Evolutionary conservation across 2,797 vertebrate species (phyloP).

Genomic region (Remorina albescens): DNA sequence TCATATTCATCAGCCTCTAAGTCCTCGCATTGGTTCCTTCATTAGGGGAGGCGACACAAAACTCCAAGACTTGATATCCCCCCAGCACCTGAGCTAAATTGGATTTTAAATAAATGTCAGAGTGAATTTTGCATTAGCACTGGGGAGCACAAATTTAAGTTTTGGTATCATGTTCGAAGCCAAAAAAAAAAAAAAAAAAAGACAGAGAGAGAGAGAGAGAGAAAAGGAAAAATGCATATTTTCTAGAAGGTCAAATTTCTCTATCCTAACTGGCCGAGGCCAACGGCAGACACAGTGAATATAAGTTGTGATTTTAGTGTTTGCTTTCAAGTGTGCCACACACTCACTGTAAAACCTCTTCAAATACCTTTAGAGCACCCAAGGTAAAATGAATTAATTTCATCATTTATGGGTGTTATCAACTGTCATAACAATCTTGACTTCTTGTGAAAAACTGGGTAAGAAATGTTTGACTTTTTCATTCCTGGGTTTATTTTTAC

Average conservation of each 20-base stretch:
- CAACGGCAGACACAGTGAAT: constrained; percentile 21
- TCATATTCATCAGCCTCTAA: constrained; percentile 85
- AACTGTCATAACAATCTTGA: background rate
- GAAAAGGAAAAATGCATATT: constrained; percentile 49
- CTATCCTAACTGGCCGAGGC: constrained; percentile 13
- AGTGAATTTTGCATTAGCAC: constrained; percentile 77
- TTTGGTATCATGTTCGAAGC: constrained; percentile 45
- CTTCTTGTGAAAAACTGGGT: too few relatives aligned
- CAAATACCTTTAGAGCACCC: background rate
- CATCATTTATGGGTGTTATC: background rate
- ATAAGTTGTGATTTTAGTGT: constrained; percentile 28
- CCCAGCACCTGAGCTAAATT: constrained; percentile 84
- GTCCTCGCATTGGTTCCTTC: constrained; percentile 80
- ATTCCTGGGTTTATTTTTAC: background rate
- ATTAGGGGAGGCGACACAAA: constrained; percentile 85
- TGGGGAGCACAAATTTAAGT: constrained; percentile 60
- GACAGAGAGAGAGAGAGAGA: too few relatives aligned
- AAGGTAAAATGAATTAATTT: background rate
- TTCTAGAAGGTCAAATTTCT: constrained; percentile 48
- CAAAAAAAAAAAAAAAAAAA: constrained; percentile 47
- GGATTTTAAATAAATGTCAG: constrained; percentile 88
- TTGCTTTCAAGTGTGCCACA: background rate
- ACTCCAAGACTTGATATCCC: constrained; percentile 82
- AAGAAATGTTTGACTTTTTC: background rate
- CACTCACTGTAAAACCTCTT: constrained; percentile 4